Evolutionary conservation across 2,113 vertebrate genomes (phyloP), one percentile per base, ranked within the genome.

Genomic region (Mus spicilegus): DNA sequence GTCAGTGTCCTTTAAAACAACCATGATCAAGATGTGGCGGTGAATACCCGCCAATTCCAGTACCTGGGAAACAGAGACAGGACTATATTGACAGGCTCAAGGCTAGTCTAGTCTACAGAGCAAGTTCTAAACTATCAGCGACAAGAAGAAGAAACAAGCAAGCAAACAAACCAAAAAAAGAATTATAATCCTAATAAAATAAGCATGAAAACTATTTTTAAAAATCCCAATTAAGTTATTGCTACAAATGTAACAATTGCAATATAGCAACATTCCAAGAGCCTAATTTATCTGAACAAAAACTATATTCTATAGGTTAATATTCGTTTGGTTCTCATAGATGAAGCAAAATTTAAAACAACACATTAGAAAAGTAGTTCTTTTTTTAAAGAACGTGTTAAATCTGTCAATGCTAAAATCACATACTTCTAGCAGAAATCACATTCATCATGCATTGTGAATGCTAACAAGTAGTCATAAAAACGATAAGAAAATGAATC

Each of bases 221-320:
- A 63, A 69, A 28, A 56, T 56, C 5, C 24, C 39, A n/a, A 90
- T 69, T 46, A 81, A 78, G 30, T 82, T 69, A 92, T 49, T 39
- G 13, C 30, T 95, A 12, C 24, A 81, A 93, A 87, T 90, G 51
- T 95, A 90, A 92, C 88, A 72, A 86, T 51, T 77, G 51, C 16
- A 77, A 49, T 7, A 28, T 20, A 36, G 20, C 90, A 30, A 88
- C 51, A 81, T 6, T 39, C 49, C 24, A 24, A 56, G 24, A 87
- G 17, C 8, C 20, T 65, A 69, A 87, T 39, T 84, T 85, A 84
- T 75, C 90, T 87, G 39, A 96, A 92, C 0, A 2, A 1, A 78
- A 61, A 3, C 54, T 91, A 26, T 24, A 87, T 51, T 95, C 70
- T 90, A 10, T 20, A 94, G 26, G n/a, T 19, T 91, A 51, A 82